Conservation (phyloP, 2,888 invertebrate species). For the Machimus rusticus region DNA sequence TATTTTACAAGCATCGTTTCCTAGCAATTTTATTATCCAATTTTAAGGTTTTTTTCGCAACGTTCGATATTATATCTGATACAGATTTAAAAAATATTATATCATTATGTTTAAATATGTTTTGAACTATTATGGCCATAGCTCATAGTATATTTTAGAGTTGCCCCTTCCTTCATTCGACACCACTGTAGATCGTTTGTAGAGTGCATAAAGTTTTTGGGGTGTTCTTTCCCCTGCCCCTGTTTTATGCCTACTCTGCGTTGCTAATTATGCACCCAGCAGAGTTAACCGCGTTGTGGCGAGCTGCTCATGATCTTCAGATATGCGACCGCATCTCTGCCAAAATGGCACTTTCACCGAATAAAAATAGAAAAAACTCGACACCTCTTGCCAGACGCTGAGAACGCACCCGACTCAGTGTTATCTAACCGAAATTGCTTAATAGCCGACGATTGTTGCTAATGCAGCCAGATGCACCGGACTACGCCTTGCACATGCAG, state of each 20-base stretch:
- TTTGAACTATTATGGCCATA: too few species aligned
- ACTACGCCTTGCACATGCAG: not conserved
- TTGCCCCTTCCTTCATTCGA: not conserved
- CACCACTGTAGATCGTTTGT: not conserved
- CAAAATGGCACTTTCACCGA: not conserved
- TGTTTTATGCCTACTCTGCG: not conserved
- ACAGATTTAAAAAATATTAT: too few species aligned
- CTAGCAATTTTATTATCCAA: too few species aligned
- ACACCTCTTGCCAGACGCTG: not conserved
- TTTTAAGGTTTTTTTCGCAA: too few species aligned
- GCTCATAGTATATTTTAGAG: too few species aligned
- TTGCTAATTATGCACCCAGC: not conserved
- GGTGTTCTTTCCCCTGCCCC: not conserved
- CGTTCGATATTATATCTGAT: too few species aligned
- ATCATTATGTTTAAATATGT: too few species aligned
- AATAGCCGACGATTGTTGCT: not conserved
- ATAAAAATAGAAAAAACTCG: not conserved
- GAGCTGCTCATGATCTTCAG: not conserved
- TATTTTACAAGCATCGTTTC: too few species aligned
- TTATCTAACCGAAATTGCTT: not conserved
- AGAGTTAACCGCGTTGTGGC: not conserved
- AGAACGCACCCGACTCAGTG: not conserved
- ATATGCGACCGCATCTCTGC: not conserved
- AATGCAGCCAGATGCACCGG: not conserved
- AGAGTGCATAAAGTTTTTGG: not conserved